phyloP scores from a whole-genome alignment of 2,888 invertebrate genomes.

The Leptothorax acervorum region DNA sequence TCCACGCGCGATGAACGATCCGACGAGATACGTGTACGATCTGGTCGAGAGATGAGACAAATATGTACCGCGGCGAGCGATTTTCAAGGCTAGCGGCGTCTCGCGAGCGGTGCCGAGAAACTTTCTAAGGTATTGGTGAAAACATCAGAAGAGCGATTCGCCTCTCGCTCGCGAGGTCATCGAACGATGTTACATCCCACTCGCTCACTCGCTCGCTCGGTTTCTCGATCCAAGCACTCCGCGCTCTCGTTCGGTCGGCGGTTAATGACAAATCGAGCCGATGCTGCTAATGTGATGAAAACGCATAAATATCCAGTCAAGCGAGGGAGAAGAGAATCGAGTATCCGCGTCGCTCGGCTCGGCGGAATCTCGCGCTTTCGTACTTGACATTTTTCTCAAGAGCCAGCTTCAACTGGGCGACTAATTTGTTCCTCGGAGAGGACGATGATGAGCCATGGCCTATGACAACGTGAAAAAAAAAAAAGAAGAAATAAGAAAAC shows the following conservation, averaged over 20 bases:
- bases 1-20: background rate
- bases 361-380: background rate
- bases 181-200: conserved; percentile 68
- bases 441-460: background rate
- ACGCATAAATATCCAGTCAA: background rate
- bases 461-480: background rate
- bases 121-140: conserved; percentile 71
- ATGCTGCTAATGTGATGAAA: background rate
- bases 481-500: background rate
- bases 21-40: background rate
- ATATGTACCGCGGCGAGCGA: conserved; percentile 34
- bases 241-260: conserved; percentile 10
- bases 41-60: conserved; percentile 26
- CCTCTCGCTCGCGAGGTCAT: conserved; percentile 69
- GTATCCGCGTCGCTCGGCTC: background rate
- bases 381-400: background rate
- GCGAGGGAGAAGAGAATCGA: background rate
- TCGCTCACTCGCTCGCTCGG: conserved; percentile 54
- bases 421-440: background rate
- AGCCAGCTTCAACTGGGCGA: background rate
- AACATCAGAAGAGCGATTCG: conserved; percentile 67
- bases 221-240: conserved; percentile 30
- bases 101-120: conserved; percentile 43
- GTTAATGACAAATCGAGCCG: conserved; percentile 33
- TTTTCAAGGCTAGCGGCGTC: conserved; percentile 67